Evolutionary conservation across 2,888 invertebrate genomes (phyloP).

Genomic region (Anoplius nigerrimus): DNA sequence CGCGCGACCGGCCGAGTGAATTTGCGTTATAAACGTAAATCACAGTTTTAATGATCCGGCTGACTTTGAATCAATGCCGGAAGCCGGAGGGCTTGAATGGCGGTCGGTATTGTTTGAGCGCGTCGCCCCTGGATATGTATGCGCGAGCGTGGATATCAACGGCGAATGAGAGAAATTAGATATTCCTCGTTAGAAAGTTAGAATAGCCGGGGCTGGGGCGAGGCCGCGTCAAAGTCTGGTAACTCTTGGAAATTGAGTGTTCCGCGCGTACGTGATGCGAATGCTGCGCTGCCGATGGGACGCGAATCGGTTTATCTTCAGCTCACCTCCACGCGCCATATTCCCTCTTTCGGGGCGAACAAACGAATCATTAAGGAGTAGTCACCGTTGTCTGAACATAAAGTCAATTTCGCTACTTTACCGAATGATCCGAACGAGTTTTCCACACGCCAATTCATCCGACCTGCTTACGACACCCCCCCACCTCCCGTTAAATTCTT

Average conservation of each 20-base stretch:
- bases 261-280: constrained; percentile 16
- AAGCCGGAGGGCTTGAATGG: constrained; percentile 21
- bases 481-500: too few relatives aligned
- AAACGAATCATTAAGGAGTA: too few relatives aligned
- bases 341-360: too few relatives aligned
- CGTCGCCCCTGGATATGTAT: neutral
- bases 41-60: too few relatives aligned
- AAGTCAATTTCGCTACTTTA: neutral
- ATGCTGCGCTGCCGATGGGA: neutral
- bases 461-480: too few relatives aligned
- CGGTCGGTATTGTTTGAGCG: constrained; percentile 7
- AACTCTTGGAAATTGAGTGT: constrained; percentile 24
- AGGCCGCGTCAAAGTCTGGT: neutral
- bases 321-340: too few relatives aligned
- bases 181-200: neutral
- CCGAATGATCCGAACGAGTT: too few relatives aligned
- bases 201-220: neutral
- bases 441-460: too few relatives aligned
- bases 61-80: neutral
- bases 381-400: neutral
- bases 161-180: neutral
- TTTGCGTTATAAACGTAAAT: too few relatives aligned
- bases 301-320: neutral
- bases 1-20: neutral
- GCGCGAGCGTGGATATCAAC: neutral